Conservation (phyloP, 2,113 vertebrate genomes). For the Diadophis punctatus region DNA sequence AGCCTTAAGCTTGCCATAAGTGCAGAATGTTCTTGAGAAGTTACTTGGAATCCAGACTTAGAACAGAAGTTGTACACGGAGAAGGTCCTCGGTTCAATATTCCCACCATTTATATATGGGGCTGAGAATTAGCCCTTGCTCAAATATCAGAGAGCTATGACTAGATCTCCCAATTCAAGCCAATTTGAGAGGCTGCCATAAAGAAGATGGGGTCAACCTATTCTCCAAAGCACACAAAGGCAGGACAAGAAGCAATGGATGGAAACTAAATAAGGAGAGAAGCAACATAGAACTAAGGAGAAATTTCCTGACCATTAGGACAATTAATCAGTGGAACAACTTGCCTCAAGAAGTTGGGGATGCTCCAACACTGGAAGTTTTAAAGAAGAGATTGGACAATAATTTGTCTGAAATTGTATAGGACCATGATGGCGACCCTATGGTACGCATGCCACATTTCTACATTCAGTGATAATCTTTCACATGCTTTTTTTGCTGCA, state of each 20-base stretch:
- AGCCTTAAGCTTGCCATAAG: not conserved
- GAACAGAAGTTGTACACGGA: not conserved
- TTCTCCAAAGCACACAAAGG: not conserved
- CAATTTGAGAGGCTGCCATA: not conserved
- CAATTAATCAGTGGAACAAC: too few species aligned
- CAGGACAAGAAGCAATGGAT: not conserved
- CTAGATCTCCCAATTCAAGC: not conserved
- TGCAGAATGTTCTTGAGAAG: not conserved
- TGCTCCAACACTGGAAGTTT: too few species aligned
- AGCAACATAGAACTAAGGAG: too few species aligned
- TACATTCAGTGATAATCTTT: too few species aligned
- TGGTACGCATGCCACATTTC: too few species aligned
- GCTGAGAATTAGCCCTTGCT: not conserved
- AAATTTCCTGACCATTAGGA: too few species aligned
- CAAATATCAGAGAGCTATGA: not conserved
- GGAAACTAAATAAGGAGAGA: too few species aligned
- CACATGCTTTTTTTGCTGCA: too few species aligned
- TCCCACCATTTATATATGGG: not conserved
- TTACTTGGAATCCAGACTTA: not conserved
- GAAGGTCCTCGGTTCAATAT: not conserved
- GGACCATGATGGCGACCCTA: too few species aligned
- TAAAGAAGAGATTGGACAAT: too few species aligned
- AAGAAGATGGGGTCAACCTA: not conserved
- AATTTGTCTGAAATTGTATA: too few species aligned
- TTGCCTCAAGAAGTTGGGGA: too few species aligned